Evolutionary conservation across 2,797 vertebrate genomes (phyloP), one percentile per base, ranked within the genome.

Genomic region (Semotilus atromaculatus): DNA sequence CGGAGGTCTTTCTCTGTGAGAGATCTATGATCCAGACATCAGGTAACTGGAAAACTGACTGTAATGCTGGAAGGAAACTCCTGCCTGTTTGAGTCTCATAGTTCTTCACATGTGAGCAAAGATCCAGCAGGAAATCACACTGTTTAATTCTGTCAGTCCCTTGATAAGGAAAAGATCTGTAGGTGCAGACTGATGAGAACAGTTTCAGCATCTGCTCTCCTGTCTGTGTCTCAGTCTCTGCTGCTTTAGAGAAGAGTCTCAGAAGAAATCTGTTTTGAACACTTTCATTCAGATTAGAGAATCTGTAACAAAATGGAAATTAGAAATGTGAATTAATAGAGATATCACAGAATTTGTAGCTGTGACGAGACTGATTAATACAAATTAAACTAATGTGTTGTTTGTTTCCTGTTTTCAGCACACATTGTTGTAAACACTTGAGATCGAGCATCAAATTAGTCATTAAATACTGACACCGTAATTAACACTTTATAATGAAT

Each of bases 61-160:
- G 83, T 58, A 87, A 74, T 71, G 36, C 78, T 84, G 78, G 78
- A 77, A 84, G 62, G 4, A 81, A 43, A 68, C 76, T 84, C 21
- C 62, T 70, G 79, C 18, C 55, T 79, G 58, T 80, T 82, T 87
- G 40, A 78, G 11, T 76, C 60, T 85, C 73, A 73, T 48, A 45
- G 81, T 40, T 29, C 64, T 71, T 81, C 62, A 84, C 43, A 72
- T 62, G 40, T 3, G 71, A 87, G 45, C 0, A 86, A 23, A 87
- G 82, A 81, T 73, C 82, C 75, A 82, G 67, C 58, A 86, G 82
- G 3, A 78, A 66, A 67, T 86, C 83, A 11, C 66, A 23, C 4
- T 2, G 8, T 23, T 23, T 55, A 67, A 3, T 31, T 2, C 21
- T 55, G 53, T n/a, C 23, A 58, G 9, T 23, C 53, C 0, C 0